Evolutionary conservation across 2,113 vertebrate species (phyloP).

Genomic region (Lepisosteus oculatus): DNA sequence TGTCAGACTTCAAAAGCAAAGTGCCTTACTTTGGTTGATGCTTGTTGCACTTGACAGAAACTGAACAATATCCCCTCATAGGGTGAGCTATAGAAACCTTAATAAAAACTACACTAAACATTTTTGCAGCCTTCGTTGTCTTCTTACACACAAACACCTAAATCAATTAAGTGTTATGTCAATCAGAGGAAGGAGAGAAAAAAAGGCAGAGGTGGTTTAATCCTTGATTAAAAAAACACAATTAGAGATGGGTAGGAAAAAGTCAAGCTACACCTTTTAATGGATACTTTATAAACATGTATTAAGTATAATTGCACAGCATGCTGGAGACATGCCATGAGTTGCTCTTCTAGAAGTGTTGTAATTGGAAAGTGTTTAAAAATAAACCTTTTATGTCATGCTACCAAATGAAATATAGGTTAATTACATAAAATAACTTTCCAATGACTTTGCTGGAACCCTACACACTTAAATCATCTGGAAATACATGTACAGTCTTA

Average conservation of each 20-base stretch:
- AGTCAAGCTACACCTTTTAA: neutral
- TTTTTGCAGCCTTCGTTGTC: conserved; percentile 13
- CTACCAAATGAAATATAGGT: too few species aligned
- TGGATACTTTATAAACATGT: neutral
- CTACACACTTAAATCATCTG: too few species aligned
- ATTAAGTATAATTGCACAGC: neutral
- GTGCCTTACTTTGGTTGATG: neutral
- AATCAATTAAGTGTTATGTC: conserved; percentile 21
- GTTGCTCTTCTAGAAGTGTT: neutral
- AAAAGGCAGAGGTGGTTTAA: neutral
- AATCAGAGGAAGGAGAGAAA: conserved; percentile 7
- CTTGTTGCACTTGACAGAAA: neutral
- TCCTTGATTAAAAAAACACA: neutral
- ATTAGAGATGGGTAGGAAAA: neutral
- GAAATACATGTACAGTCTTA: too few species aligned
- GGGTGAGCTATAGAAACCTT: conserved; percentile 13
- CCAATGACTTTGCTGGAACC: too few species aligned
- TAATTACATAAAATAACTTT: too few species aligned
- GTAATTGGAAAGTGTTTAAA: too few species aligned
- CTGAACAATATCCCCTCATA: neutral
- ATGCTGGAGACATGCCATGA: too few species aligned
- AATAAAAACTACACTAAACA: conserved; percentile 9
- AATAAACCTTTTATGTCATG: too few species aligned
- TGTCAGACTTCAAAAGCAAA: neutral
- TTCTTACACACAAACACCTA: neutral